Base-by-base conservation (phyloP, 1,140 invertebrate genomes). In the Phenacoccus solenopsis region DNA sequence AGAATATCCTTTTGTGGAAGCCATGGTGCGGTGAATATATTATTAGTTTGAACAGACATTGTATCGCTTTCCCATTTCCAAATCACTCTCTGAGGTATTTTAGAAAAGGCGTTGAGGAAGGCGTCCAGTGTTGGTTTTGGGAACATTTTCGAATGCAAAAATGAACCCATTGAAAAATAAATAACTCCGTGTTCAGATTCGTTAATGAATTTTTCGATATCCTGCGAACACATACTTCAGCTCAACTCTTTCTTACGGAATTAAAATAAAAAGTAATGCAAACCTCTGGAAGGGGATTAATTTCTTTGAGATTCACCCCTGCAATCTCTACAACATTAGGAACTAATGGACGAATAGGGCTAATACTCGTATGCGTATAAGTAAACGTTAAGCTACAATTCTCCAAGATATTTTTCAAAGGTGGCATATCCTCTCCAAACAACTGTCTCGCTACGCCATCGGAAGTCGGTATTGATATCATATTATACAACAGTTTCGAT, bases 41-140 rank as follows among this genome's bases (percentile, higher is more conserved):
- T 73, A 22, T 68, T 13, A 22, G 72, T 12, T 10, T 0, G 24
- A 1, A 32, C 7, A 24, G 28, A 22, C 9, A 35, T 24, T 1
- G 28, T 22, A 35, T 69, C 68, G 9, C 68, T 80, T 76, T 82
- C 85, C 83, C 78, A 86, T 81, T 82, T 85, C 83, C 78, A 86
- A 25, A 85, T 73, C 32, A 85, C 78, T 74, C 79, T 78, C 69
- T 82, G 78, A 69, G 80, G 79, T 71, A 85, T 75, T 64, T 76
- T 70, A 5, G 71, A 22, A 70, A 79, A 79, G 1, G 72, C 78
- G 2, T 75, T 21, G 10, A 78, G n/a, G 64, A 79, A 74, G 0
- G 69, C 70, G n/a, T 75, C 28, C 25, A 72, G 28, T 20, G 70
- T 73, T 9, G 77, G 71, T 57, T 72, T 67, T 9, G 77, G 76